A percentile compares a stretch with the other conserved stretches of the same genome.
These are phyloP conservation scores for Hipparchia sbordonii DNA, from an alignment of 2,888 invertebrate species.

Conservation along the genomic window DNA sequence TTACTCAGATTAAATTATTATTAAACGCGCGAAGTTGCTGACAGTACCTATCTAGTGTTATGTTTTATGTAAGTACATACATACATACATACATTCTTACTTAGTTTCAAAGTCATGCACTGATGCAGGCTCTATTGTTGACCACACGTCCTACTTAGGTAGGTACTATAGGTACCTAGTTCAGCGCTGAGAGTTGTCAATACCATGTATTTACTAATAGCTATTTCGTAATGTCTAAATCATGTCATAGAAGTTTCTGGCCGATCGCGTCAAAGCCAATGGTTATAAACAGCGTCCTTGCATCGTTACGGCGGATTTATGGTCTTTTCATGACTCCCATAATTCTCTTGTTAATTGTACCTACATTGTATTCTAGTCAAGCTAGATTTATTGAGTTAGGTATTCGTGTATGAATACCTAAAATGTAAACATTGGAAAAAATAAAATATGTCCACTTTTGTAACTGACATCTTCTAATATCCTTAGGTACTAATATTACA, in stretches of 20 bases:
- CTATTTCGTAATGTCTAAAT: conserved; percentile 13
- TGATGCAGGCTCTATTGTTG: no score
- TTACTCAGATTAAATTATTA: no score
- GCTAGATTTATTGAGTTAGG: conserved; percentile 37
- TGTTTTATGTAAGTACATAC: no score
- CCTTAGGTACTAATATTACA: no score
- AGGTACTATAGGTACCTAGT: background rate
- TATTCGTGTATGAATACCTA: conserved; percentile 21
- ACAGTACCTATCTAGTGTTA: no score
- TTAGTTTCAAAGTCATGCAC: no score
- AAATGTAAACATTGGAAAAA: background rate
- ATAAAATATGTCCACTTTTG: no score
- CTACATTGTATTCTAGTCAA: conserved; percentile 45
- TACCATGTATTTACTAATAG: background rate
- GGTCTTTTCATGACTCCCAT: conserved; percentile 47
- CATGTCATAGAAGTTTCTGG: conserved; percentile 33
- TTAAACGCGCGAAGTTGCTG: no score
- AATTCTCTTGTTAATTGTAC: conserved; percentile 51
- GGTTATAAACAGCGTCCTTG: conserved; percentile 47
- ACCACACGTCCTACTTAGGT: background rate
- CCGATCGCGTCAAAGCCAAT: conserved; percentile 29
- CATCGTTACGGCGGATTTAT: conserved; percentile 46
- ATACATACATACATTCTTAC: no score
- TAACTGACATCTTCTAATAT: no score
- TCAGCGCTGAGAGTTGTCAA: background rate